Percentiles rank a stretch among this genome's conserved stretches.
Evolutionary conservation across 35 echinoderm and acorn worm species (phyloP).

Genomic region (Ophioderma brevispina): DNA sequence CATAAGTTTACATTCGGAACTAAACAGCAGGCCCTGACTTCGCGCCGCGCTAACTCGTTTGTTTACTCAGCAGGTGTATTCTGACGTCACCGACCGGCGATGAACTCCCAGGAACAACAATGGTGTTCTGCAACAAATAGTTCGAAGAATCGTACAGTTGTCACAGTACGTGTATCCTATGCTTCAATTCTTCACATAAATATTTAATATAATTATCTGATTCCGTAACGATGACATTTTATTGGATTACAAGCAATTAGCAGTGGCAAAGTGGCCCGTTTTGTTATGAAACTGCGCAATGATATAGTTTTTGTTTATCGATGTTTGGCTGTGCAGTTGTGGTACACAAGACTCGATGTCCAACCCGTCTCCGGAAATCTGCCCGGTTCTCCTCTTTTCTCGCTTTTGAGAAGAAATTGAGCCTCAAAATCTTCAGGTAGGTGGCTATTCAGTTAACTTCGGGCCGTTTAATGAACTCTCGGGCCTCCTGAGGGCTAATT

Average conservation of each 20-base stretch:
- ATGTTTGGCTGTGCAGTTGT: slow-evolving; percentile 27
- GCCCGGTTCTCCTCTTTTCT: slow-evolving; percentile 26
- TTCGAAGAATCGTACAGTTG: background rate
- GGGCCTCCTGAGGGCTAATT: background rate
- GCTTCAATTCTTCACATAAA: background rate
- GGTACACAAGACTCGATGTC: slow-evolving; percentile 52
- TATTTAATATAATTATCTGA: background rate
- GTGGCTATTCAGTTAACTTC: background rate
- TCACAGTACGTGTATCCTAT: background rate
- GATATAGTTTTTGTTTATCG: slow-evolving; percentile 45
- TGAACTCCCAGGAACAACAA: background rate
- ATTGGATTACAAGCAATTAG: background rate
- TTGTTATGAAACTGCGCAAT: slow-evolving; percentile 6
- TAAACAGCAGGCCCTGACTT: slow-evolving; percentile 11
- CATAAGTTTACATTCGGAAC: slow-evolving; percentile 6
- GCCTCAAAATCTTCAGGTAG: slow-evolving; percentile 17
- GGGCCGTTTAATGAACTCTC: background rate
- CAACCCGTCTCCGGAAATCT: slow-evolving; percentile 25
- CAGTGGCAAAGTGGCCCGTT: background rate
- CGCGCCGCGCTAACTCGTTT: background rate
- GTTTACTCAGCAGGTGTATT: slow-evolving; percentile 8
- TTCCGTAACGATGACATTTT: background rate
- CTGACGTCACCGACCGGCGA: background rate
- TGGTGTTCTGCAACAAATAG: slow-evolving; percentile 13
- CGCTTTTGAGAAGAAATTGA: slow-evolving; percentile 1